Evolutionary conservation across 1,140 invertebrate genomes (phyloP), one percentile per base, ranked within the genome.

Genomic region (Euura saliciscinereae): DNA sequence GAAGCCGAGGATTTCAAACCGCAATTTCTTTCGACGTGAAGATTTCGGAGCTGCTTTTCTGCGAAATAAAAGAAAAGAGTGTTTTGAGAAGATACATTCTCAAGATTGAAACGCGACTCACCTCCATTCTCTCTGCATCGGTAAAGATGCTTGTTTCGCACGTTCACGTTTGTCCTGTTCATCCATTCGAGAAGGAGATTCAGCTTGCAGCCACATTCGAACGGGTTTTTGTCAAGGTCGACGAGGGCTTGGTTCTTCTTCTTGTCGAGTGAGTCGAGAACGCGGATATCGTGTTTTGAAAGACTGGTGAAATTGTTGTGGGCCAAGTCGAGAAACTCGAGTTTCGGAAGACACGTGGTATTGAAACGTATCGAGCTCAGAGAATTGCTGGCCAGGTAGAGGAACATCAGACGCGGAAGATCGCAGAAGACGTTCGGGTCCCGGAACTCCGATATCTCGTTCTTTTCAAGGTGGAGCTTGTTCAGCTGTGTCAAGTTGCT

Each of bases 391-490:
- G 91, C 92, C 43, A 95, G 82, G 82, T 95, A 90, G 0, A 95
- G 81, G 76, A 95, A 91, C 67, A 90, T 84, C 5, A 95, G 80
- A 71, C 87, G 89, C 0, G 91, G 91, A 42, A 95, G 83, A 73
- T 92, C 90, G 76, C 94, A 95, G 78, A 95, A 95, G 2, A 94
- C 90, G 46, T 87, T 87, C 6, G 85, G 84, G 80, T 94, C 92
- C 71, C 88, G 88, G 75, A 94, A 93, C 69, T 88, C 86, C 2
- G 86, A 89, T 68, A 95, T 94, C 82, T 94, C 92, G 80, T 95
- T 95, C 79, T 94, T 93, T 80, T 95, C 94, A 70, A 95, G 81
- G 85, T 95, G 93, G 0, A 95, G 81, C 78, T 94, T 94, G 72
- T 90, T 89, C 71, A 95, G 81, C 70, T 90, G 89, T 2, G 88